Evolutionary conservation across 2,797 vertebrate species (phyloP).

Genomic region (Pogoniulus pusillus): DNA sequence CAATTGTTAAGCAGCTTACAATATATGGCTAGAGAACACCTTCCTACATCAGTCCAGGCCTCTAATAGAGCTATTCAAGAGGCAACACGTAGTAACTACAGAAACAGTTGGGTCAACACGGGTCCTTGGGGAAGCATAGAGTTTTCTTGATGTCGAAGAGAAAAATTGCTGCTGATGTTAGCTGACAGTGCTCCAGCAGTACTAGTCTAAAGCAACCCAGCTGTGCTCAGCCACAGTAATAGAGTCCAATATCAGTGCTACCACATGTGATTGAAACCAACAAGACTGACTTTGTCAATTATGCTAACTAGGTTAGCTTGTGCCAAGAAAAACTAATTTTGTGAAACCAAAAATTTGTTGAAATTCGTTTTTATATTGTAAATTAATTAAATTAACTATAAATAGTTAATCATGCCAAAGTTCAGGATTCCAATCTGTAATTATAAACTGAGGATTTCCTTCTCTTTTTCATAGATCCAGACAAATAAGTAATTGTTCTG

Average conservation of each 20-base stretch:
- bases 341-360: neutral
- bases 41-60: neutral
- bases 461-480: neutral
- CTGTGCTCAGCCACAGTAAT: neutral
- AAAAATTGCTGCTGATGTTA: neutral
- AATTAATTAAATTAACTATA: neutral
- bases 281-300: neutral
- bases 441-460: neutral
- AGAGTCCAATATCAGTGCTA: neutral
- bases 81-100: neutral
- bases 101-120: slow-evolving; percentile 17
- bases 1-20: neutral
- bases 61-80: slow-evolving; percentile 19
- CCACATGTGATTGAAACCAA: neutral
- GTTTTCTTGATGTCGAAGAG: neutral
- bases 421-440: neutral
- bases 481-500: neutral
- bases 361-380: neutral
- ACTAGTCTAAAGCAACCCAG: neutral
- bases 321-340: neutral
- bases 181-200: neutral
- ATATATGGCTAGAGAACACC: neutral
- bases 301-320: neutral
- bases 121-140: slow-evolving; percentile 9
- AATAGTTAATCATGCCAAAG: neutral